These are phyloP conservation scores for Mus spretus DNA, from an alignment of 2,797 vertebrate species.

Conservation along the genomic window DNA sequence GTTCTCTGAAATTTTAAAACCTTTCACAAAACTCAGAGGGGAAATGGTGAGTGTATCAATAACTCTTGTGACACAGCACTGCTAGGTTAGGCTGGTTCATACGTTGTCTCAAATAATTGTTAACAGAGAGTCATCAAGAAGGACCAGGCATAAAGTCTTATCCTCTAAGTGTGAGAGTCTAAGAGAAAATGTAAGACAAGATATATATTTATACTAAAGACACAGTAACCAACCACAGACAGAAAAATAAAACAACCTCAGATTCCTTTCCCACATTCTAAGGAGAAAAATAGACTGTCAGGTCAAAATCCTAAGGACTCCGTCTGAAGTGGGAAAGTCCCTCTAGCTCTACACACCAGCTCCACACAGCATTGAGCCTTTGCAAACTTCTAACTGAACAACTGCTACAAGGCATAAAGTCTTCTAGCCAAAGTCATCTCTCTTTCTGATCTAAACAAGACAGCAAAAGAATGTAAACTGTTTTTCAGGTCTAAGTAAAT, in stretches of 20 bases:
- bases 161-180: not conserved
- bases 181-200: constrained; percentile 39
- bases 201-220: constrained; percentile 31
- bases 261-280: constrained; percentile 24
- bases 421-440: not conserved
- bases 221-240: constrained; percentile 18
- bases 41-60: not conserved
- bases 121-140: constrained; percentile 32
- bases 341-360: constrained; percentile 18
- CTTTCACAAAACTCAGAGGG: constrained; percentile 58
- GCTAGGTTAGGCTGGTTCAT: not conserved
- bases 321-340: not conserved
- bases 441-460: constrained; percentile 53
- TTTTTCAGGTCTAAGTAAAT: constrained; percentile 77
- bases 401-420: constrained; percentile 8
- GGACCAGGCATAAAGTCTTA: not conserved
- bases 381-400: constrained; percentile 25
- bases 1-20: constrained; percentile 48
- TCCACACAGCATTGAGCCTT: constrained; percentile 13
- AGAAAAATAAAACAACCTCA: not conserved
- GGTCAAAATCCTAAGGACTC: constrained; percentile 45
- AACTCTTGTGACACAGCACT: not conserved
- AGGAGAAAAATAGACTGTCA: constrained; percentile 46
- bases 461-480: constrained; percentile 71
- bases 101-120: constrained; percentile 28